Evolutionary conservation across 1,140 invertebrate species (phyloP).

Genomic region (Brachionus rubens): DNA sequence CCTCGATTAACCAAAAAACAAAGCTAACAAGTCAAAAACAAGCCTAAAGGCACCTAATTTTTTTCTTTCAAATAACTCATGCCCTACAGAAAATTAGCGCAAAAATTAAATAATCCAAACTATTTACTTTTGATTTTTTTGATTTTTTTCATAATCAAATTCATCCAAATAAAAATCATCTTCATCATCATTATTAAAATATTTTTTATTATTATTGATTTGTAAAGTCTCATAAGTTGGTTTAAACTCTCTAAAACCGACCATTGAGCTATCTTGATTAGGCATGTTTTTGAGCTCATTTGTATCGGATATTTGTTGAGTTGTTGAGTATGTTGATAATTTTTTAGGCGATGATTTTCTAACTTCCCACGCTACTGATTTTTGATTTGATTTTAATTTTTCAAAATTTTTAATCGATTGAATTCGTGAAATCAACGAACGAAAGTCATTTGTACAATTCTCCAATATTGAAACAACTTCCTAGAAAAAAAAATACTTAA

Average conservation of each 20-base stretch:
- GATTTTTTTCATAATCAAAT: conserved; percentile 11
- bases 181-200: conserved; percentile 4
- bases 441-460: conserved; percentile 87
- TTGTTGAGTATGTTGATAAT: too few relatives aligned
- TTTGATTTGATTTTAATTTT: conserved; percentile 71
- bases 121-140: background rate
- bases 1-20: too few relatives aligned
- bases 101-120: too few relatives aligned
- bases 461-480: conserved; percentile 88
- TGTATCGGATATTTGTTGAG: background rate
- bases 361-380: conserved; percentile 87
- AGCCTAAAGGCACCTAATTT: too few relatives aligned
- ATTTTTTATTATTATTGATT: background rate
- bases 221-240: background rate
- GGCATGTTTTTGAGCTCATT: background rate
- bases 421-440: conserved; percentile 84
- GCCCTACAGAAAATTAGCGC: too few relatives aligned
- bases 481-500: conserved; percentile 64
- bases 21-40: too few relatives aligned
- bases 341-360: conserved; percentile 78
- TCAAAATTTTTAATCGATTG: conserved; percentile 88
- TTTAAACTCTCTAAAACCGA: conserved; percentile 18
- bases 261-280: background rate
- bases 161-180: conserved; percentile 24
- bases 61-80: too few relatives aligned